Base-by-base conservation (phyloP, 2,113 vertebrate genomes). In the Herpailurus yagouaroundi region DNA sequence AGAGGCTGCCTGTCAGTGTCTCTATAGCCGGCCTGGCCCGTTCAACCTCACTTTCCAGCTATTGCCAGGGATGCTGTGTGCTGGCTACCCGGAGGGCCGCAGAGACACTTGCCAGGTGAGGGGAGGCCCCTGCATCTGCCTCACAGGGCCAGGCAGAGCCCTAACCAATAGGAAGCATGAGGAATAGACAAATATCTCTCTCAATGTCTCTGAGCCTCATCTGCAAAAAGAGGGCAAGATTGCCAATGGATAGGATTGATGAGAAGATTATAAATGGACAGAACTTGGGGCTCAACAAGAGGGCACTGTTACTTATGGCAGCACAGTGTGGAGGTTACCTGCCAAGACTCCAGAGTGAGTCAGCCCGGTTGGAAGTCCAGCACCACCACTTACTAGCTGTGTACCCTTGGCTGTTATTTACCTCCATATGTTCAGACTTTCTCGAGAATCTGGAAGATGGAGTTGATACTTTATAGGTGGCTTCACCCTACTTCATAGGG, bases 31-130 rank as follows among this genome's bases (percentile, higher is more conserved):
- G 4, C 94, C 94, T 0, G 95, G 96, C 2, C 96, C 96, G 18
- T 98, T 95, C 36, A 95, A 96, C 90, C 82, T 91, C 36, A 96
- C 91, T 13, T 89, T 93, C 18, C 87, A 98, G 60, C 80, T 98
- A 1, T 76, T 96, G 41, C 95, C 97, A 3, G 97, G 92, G 36
- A 98, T 98, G 97, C 94, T 98, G 29, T 98, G 98, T 74, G 97
- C 98, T 50, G 98, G 98, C 50, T 98, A 93, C n/a, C 41, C 79
- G 0, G 94, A 96, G 66, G 97, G 98, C 66, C 91, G 85, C 25
- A 98, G 41, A 66, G 98, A 98, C 36, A 97, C 96, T 45, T 98
- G 97, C 82, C 94, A 97, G 95, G 98, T 98, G 69, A 95, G 94
- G 52, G 60, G 45, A 31, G 38, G 9, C 0, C 29, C 63, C n/a